Base-by-base conservation (phyloP, 1,140 invertebrate species). In the Schlechtendalia chinensis region DNA sequence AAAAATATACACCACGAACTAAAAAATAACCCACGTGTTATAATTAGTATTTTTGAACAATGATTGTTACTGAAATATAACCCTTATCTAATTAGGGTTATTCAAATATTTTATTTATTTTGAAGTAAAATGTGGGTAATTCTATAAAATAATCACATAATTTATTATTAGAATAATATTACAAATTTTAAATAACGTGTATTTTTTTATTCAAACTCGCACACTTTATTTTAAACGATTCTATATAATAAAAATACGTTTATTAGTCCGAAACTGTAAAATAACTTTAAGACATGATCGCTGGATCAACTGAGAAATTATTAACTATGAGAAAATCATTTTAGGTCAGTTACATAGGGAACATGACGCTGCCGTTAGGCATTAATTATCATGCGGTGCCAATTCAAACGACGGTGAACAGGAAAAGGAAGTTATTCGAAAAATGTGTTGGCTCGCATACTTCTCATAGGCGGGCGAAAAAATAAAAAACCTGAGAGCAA, bases 361-460 rank as follows among this genome's bases (percentile, higher is more conserved):
- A 3, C 17, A 1, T 14, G 8, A 32, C 17, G 29, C 32, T 8
- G 32, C 17, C 17, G 3, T n/a, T 65, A 32, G 17, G 1, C 17
- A 63, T 63, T 63, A 63, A 63, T 63, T 63, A 32, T 63, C 16
- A 19, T 19, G 10, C 27, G 17, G 17, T 32, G 29, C 17, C 6
- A 32, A 29, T 32, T 29, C 17, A 29, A 63, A 63, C 16, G 22
- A 59, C 24, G 10, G 11, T 1, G 12, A 59, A 59, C 58, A 59
- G 58, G 61, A 63, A 63, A 61, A 61, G 16, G 59, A 29, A 61
- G 61, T 19, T 65, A 63, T 32, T 27, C 6, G 1, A 65, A 65
- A 59, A 65, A 63, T 32, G 29, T 63, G 16, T 63, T 63, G 32
- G 29, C 6, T 63, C 27, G 10, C 27, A 32, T 32, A 32, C 17